phyloP scores from a whole-genome alignment of 2,113 vertebrate species.

The Ageneiosus marmoratus region DNA sequence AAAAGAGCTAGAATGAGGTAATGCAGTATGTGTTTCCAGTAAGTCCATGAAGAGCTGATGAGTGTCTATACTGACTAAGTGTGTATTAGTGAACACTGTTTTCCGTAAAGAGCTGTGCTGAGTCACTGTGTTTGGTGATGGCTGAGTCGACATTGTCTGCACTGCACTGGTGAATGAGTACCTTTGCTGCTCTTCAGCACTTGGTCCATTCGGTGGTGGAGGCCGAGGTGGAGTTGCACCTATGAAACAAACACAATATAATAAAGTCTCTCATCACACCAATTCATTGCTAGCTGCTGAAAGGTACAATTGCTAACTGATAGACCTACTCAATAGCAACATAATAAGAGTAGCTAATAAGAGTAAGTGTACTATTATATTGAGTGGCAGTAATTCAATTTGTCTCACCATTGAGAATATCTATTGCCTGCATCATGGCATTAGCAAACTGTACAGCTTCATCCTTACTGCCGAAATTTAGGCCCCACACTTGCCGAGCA shows the following conservation, averaged over 20 bases:
- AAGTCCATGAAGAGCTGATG: background rate
- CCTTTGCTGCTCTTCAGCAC: slow-evolving; percentile 83
- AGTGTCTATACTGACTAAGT: background rate
- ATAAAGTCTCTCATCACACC: background rate
- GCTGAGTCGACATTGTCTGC: background rate
- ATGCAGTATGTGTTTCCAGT: background rate
- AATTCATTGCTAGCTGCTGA: background rate
- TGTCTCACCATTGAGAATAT: slow-evolving; percentile 62
- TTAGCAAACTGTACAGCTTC: slow-evolving; percentile 81
- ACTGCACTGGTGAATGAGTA: slow-evolving; percentile 52
- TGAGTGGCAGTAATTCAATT: background rate
- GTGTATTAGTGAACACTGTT: background rate
- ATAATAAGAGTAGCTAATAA: background rate
- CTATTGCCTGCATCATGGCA: slow-evolving; percentile 73
- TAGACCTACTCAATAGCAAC: background rate
- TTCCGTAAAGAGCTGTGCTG: background rate
- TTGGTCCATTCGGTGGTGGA: slow-evolving; percentile 77
- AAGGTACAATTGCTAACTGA: background rate
- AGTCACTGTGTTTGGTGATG: background rate
- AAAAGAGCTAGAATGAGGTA: background rate
- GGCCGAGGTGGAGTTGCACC: slow-evolving; percentile 61
- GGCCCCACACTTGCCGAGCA: slow-evolving; percentile 88
- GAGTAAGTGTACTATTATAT: background rate
- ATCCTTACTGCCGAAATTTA: slow-evolving; percentile 88
- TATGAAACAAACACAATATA: slow-evolving; percentile 8